A percentile compares a stretch with the other conserved stretches of the same genome.
These are phyloP conservation scores for Pteromalus puparum DNA, from an alignment of 1,140 invertebrate species.

Conservation along the genomic window DNA sequence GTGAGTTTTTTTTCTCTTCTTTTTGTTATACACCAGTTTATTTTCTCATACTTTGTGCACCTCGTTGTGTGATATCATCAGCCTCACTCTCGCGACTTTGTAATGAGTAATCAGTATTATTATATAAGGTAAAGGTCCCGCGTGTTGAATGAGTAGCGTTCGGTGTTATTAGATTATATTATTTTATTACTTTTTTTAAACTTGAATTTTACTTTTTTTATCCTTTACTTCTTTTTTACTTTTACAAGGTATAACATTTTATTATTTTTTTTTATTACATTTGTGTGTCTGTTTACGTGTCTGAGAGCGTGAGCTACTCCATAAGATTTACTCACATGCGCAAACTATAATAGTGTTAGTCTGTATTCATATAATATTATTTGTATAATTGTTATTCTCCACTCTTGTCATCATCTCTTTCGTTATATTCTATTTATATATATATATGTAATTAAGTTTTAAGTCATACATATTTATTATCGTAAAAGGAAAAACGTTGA, in stretches of 20 bases:
- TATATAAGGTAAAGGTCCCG: slow-evolving; percentile 6
- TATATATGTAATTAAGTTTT: neutral
- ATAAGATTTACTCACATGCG: neutral
- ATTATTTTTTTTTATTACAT: neutral
- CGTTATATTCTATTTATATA: neutral
- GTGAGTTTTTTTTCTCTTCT: neutral
- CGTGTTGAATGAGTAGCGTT: neutral
- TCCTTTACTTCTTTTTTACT: neutral
- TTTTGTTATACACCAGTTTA: neutral
- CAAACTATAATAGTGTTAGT: neutral
- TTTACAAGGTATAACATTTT: slow-evolving; percentile 23
- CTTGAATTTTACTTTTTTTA: neutral
- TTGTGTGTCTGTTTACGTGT: neutral
- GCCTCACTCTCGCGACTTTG: neutral
- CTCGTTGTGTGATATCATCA: slow-evolving; percentile 16
- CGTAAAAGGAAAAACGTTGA: slow-evolving; percentile 24
- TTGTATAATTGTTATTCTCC: neutral
- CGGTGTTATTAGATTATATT: neutral
- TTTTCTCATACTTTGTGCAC: neutral
- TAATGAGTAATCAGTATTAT: neutral
- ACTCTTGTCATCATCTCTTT: neutral
- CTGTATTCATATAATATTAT: neutral
- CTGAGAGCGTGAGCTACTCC: neutral
- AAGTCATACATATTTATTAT: neutral
- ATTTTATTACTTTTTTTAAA: neutral